These are phyloP conservation scores for Blastomussa wellsi DNA, from an alignment of 92 coral and sea anemone genomes.

Conservation along the genomic window DNA sequence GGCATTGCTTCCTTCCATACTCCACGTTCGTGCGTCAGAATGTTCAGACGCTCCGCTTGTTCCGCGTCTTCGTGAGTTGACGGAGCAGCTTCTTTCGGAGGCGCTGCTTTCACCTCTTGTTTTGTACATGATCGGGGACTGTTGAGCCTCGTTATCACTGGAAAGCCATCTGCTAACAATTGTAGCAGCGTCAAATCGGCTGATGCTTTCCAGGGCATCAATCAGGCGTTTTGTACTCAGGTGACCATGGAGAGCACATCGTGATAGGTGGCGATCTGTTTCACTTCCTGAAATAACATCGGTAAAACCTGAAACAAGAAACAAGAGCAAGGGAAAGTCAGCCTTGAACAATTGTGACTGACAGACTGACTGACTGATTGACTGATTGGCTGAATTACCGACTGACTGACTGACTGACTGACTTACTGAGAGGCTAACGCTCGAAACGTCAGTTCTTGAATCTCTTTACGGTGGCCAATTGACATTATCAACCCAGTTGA, in stretches of 20 bases:
- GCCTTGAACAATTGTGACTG: not conserved
- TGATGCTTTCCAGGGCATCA: conserved; percentile 17
- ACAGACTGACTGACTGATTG: not conserved
- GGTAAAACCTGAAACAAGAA: conserved; percentile 37
- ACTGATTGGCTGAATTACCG: too few relatives aligned
- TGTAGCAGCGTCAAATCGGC: conserved; percentile 25
- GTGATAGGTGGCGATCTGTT: conserved; percentile 27
- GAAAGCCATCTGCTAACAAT: conserved; percentile 17
- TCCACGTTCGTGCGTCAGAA: not conserved
- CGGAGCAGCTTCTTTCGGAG: conserved; percentile 12
- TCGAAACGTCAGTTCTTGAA: too few relatives aligned
- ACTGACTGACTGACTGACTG: not conserved
- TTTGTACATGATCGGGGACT: not conserved
- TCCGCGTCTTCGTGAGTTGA: conserved; percentile 12
- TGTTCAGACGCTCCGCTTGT: conserved; percentile 21
- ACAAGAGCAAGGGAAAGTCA: not conserved
- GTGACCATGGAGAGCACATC: conserved; percentile 12
- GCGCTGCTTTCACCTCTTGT: conserved; percentile 36
- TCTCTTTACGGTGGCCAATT: too few relatives aligned
- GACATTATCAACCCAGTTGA: too few relatives aligned
- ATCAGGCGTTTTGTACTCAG: not conserved
- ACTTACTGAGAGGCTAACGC: too few relatives aligned
- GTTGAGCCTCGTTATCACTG: not conserved
- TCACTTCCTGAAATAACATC: conserved; percentile 24
- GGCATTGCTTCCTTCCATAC: not conserved